A percentile compares a stretch with the other conserved stretches of the same genome.
phyloP scores from a whole-genome alignment of 2,797 vertebrate species.

The Labroides dimidiatus region DNA sequence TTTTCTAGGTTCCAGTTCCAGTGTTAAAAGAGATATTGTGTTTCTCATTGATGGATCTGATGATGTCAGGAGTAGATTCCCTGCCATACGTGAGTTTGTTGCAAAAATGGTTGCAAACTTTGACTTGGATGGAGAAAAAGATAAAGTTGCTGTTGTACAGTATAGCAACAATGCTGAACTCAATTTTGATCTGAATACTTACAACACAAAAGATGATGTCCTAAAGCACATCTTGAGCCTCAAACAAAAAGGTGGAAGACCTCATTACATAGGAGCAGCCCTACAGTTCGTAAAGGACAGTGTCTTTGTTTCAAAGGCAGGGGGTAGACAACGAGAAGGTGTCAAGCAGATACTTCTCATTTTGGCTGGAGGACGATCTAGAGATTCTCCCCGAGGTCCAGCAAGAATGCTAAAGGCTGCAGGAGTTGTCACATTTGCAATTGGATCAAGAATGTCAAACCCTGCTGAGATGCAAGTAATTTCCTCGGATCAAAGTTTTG shows the following conservation, averaged over 20 bases:
- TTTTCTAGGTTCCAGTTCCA: constrained; percentile 69
- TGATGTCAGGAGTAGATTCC: constrained; percentile 77
- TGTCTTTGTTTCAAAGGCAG: constrained; percentile 70
- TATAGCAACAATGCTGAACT: constrained; percentile 79
- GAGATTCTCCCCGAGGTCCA: constrained; percentile 79
- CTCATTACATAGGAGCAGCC: constrained; percentile 79
- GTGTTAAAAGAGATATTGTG: constrained; percentile 78
- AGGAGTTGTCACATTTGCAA: constrained; percentile 74
- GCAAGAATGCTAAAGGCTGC: constrained; percentile 71
- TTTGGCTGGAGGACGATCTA: constrained; percentile 78
- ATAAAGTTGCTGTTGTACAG: constrained; percentile 82
- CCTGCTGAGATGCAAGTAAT: constrained; percentile 74
- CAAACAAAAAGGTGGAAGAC: constrained; percentile 80
- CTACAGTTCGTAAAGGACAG: constrained; percentile 79
- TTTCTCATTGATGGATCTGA: constrained; percentile 87
- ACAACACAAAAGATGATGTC: constrained; percentile 69
- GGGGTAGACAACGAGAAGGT: constrained; percentile 61
- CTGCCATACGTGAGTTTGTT: constrained; percentile 77
- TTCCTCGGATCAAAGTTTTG: constrained; percentile 66
- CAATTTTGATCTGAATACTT: constrained; percentile 76
- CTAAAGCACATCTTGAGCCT: constrained; percentile 67
- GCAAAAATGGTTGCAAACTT: constrained; percentile 69
- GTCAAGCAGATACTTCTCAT: constrained; percentile 79
- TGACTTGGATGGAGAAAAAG: constrained; percentile 74
- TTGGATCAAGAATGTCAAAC: constrained; percentile 78